Base-by-base conservation (phyloP, 2,888 invertebrate species). In the Tineola bisselliella region DNA sequence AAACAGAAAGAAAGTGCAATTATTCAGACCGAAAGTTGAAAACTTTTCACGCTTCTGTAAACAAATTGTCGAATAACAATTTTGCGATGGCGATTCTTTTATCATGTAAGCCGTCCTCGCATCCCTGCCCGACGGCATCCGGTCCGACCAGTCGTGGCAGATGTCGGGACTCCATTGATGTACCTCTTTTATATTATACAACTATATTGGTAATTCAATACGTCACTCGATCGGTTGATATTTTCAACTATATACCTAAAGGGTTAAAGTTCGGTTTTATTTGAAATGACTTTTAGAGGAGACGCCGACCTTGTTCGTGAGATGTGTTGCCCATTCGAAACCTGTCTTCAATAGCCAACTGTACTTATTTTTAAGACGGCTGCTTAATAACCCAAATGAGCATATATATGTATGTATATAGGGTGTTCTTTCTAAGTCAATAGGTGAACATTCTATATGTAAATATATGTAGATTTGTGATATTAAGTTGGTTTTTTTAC, bases 131-230 rank as follows among this genome's bases (percentile, higher is more conserved):
- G 8, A 19, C 60, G 60, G 48, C 48, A 60, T 60, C 60, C 60
- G 60, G 60, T 60, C 60, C 3, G 52, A 44, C 60, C 30, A 44
- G 31, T 60, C 60, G 59, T 43, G 60, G 44, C 60, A 60, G 60
- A 60, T 60, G 60, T 60, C 44, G 44, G 60, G 33, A 17, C 10
- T 60, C 52, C 60, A 60, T 60, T 60, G 60, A 60, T 44, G 60
- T 44, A 25, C 54, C 54, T 25, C 54, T 25, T 54, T n/a, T n/a
- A n/a, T n/a, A n/a, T n/a, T 18, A 54, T 54, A 18, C 54, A 48
- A 17, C 19, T 54, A 48, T 48, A 48, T 48, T 15, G 48, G 48
- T 44, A 44, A n/a, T 17, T 17, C 48, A 48, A 48, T 48, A n/a
- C 48, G 6, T 13, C 15, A 15, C 48, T n/a, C 6, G 48, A n/a